phyloP scores from a whole-genome alignment of 2,888 invertebrate genomes.

The Pelosia muscerda region DNA sequence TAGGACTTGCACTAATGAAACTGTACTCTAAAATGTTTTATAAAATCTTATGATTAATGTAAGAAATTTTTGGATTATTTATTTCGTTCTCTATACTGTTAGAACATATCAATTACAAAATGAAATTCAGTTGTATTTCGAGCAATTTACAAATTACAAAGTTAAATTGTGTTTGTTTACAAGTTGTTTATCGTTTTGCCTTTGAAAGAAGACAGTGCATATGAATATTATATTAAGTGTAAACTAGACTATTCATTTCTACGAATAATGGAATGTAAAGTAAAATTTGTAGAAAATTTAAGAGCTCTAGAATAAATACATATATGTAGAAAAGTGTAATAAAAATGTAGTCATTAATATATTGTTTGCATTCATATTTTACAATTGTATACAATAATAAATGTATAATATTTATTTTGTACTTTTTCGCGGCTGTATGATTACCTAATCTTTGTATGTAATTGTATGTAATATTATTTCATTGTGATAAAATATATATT shows the following conservation, averaged over 20 bases:
- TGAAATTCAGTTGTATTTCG: constrained; percentile 23
- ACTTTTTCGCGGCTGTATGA: constrained; percentile 73
- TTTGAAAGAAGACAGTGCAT: constrained; percentile 22
- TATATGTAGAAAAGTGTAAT: constrained; percentile 31
- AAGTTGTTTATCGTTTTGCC: constrained; percentile 9
- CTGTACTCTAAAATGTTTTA: constrained; percentile 87
- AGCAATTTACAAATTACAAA: constrained; percentile 25
- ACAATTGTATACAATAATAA: constrained; percentile 37
- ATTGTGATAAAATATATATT: constrained; percentile 40
- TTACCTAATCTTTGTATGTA: constrained; percentile 60
- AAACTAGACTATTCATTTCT: constrained; percentile 28
- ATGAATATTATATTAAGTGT: constrained; percentile 27
- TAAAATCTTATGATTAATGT: constrained; percentile 49
- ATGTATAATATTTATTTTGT: constrained; percentile 48
- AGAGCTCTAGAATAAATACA: constrained; percentile 31
- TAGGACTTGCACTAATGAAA: constrained; percentile 94
- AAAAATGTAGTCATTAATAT: constrained; percentile 34
- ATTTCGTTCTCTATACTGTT: constrained; percentile 40
- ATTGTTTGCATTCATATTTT: constrained; percentile 45
- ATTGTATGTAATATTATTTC: constrained; percentile 18
- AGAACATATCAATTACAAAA: constrained; percentile 46
- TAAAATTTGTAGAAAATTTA: constrained; percentile 34
- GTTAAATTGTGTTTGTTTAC: constrained; percentile 4
- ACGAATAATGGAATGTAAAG: constrained; percentile 25
- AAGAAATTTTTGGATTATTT: constrained; percentile 35